These are phyloP conservation scores for Piscicola geometra DNA, from an alignment of 2,888 invertebrate genomes.

Conservation along the genomic window DNA sequence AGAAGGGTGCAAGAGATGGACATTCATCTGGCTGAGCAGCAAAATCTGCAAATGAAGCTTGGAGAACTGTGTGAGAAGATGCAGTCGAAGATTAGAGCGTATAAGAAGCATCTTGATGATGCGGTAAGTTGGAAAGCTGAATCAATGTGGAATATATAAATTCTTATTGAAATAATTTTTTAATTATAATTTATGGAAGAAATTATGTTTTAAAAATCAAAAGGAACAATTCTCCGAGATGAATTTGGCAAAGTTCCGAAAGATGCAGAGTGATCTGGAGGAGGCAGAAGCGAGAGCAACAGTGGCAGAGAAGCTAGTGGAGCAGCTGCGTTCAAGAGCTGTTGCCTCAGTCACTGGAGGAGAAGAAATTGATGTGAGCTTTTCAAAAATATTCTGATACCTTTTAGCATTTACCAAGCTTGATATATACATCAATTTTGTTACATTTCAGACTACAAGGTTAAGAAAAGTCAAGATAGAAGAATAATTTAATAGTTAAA, in stretches of 20 bases:
- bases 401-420: too few relatives aligned
- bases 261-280: constrained; percentile 59
- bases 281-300: constrained; percentile 60
- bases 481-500: too few relatives aligned
- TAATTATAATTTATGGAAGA: neutral
- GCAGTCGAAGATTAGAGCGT: constrained; percentile 96
- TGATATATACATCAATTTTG: too few relatives aligned
- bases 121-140: constrained; percentile 60
- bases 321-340: constrained; percentile 56
- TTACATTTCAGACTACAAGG: too few relatives aligned
- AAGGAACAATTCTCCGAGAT: constrained; percentile 59
- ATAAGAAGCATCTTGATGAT: constrained; percentile 99
- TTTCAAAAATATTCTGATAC: too few relatives aligned
- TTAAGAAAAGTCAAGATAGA: too few relatives aligned
- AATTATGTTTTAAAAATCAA: neutral
- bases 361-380: constrained; percentile 28
- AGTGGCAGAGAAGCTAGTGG: constrained; percentile 56
- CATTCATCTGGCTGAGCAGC: constrained; percentile 79
- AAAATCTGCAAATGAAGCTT: constrained; percentile 99
- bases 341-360: constrained; percentile 48
- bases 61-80: constrained; percentile 99
- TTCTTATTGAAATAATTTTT: neutral
- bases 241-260: constrained; percentile 59
- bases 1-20: constrained; percentile 76
- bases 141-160: neutral